These are phyloP conservation scores for Lepidochrysops patricia DNA, from an alignment of 2,888 invertebrate genomes.

Conservation along the genomic window DNA sequence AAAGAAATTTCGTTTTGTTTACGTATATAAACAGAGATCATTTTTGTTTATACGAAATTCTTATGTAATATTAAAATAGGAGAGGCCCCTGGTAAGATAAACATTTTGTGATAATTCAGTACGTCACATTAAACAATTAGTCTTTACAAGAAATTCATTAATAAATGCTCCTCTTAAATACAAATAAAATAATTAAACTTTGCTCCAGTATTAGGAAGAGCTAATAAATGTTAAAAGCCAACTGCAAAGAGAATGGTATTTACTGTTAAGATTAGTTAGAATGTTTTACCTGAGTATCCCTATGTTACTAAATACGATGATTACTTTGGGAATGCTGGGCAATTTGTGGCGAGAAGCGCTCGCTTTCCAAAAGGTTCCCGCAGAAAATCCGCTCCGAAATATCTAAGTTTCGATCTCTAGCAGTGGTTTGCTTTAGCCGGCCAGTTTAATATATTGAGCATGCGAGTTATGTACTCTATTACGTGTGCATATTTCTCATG, in stretches of 20 bases:
- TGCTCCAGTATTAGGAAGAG: neutral
- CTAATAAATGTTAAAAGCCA: slow-evolving; percentile 9
- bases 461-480: neutral
- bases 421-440: neutral
- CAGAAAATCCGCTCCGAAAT: slow-evolving; percentile 18
- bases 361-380: slow-evolving; percentile 24
- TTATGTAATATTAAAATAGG: no score
- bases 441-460: neutral
- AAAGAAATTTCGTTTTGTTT: no score
- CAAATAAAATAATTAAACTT: neutral
- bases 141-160: neutral
- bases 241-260: neutral
- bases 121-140: neutral
- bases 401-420: slow-evolving; percentile 5
- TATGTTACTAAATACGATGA: slow-evolving; percentile 21
- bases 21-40: no score
- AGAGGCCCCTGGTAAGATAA: no score
- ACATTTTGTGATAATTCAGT: no score
- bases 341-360: slow-evolving; percentile 20
- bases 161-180: neutral
- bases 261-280: slow-evolving; percentile 3
- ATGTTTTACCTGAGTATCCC: slow-evolving; percentile 17
- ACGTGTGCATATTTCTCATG: neutral
- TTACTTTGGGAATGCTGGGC: slow-evolving; percentile 19
- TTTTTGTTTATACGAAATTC: no score